A percentile compares a stretch with the other conserved stretches of the same genome.
phyloP scores from a whole-genome alignment of 2,113 vertebrate species.

The Ptychochromis oligacanthus region DNA sequence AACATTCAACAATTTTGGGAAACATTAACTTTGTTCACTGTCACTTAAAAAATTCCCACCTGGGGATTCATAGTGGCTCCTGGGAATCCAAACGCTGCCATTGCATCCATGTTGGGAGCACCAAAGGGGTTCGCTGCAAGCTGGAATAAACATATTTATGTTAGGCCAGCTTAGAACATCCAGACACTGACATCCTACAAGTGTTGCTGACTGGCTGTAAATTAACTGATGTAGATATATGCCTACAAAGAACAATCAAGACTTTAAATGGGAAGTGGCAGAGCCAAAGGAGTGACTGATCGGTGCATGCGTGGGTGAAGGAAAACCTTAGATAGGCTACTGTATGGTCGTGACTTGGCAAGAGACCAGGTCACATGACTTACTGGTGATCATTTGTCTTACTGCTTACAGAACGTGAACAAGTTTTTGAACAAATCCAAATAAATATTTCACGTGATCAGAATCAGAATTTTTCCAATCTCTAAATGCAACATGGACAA shows the following conservation, averaged over 20 bases:
- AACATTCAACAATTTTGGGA: neutral
- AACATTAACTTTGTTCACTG: neutral
- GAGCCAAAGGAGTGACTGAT: neutral
- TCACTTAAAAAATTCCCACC: constrained; percentile 48
- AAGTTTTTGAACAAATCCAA: neutral
- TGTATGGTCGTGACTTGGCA: neutral
- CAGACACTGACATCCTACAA: neutral
- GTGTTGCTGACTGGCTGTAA: neutral
- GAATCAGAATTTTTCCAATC: neutral
- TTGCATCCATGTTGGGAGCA: constrained; percentile 70
- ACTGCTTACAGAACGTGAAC: neutral
- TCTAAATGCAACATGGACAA: neutral
- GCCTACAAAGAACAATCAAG: no score
- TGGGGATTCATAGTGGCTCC: constrained; percentile 80
- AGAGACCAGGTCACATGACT: neutral
- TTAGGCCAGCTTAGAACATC: neutral
- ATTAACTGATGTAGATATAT: neutral
- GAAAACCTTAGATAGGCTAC: neutral
- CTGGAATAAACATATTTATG: constrained; percentile 37
- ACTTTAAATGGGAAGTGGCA: neutral
- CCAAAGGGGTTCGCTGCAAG: constrained; percentile 76
- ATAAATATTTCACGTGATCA: neutral
- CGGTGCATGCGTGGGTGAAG: neutral
- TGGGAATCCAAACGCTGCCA: constrained; percentile 76
- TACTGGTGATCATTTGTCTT: no score